Percentiles rank a stretch among this genome's conserved stretches.
These are phyloP conservation scores for Micrasema minimum DNA, from an alignment of 1,140 invertebrate genomes.

Conservation along the genomic window DNA sequence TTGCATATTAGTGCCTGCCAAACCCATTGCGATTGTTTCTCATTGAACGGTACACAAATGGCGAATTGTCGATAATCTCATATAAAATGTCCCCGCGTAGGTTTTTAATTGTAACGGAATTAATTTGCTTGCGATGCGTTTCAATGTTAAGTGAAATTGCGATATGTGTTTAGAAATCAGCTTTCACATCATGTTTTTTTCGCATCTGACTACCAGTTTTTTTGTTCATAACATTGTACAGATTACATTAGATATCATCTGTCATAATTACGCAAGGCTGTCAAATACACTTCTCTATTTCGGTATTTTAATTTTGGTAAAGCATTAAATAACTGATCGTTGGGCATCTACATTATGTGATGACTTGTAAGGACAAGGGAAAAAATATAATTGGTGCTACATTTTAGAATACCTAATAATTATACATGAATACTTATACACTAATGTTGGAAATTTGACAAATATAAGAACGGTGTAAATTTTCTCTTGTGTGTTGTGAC, in stretches of 20 bases:
- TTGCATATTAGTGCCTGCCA: no score
- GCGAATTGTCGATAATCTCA: conserved; percentile 10
- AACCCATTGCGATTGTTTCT: conserved; percentile 12
- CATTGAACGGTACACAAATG: not conserved
- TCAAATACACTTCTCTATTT: not conserved
- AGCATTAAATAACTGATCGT: no score
- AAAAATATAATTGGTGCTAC: no score
- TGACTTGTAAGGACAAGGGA: no score
- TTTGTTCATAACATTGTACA: conserved; percentile 6
- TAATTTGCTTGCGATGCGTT: conserved; percentile 16
- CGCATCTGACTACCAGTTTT: conserved; percentile 6
- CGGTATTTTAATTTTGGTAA: no score
- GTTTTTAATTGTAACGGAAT: not conserved
- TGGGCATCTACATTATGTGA: no score
- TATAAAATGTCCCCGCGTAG: not conserved
- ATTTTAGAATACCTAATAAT: no score
- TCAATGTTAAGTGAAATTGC: not conserved
- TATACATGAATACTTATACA: no score
- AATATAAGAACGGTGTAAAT: no score
- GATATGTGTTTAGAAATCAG: conserved; percentile 15
- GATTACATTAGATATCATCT: conserved; percentile 2
- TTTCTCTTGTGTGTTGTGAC: no score
- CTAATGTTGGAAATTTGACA: no score
- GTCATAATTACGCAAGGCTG: not conserved
- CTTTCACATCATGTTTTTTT: conserved; percentile 24